A percentile compares a stretch with the other conserved stretches of the same genome.
Evolutionary conservation across 2,113 vertebrate genomes (phyloP).

Genomic region (Australoheros scitulus): DNA sequence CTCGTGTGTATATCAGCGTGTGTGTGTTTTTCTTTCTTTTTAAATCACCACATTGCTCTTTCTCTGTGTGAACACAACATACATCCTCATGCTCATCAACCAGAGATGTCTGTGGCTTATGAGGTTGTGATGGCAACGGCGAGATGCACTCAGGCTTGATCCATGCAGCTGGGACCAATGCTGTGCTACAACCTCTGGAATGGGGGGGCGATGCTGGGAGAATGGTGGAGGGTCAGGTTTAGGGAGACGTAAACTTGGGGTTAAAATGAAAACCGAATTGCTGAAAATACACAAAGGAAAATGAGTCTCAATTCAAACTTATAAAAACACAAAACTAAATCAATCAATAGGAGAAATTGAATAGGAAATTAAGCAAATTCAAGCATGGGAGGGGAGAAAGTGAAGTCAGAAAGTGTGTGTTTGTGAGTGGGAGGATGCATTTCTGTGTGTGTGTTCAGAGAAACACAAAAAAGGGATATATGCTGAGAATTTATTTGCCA

Average conservation of each 20-base stretch:
- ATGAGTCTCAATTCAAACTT: background rate
- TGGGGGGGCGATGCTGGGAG: conserved; percentile 47
- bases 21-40: conserved; percentile 8
- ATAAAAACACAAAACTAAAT: background rate
- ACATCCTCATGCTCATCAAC: conserved; percentile 38
- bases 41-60: conserved; percentile 48
- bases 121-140: conserved; percentile 62
- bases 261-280: conserved; percentile 25
- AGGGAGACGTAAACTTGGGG: background rate
- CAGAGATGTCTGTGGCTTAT: conserved; percentile 51
- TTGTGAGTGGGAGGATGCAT: conserved; percentile 6
- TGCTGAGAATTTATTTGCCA: conserved; percentile 1
- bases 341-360: background rate
- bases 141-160: conserved; percentile 61
- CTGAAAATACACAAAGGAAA: background rate
- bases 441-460: conserved; percentile 4
- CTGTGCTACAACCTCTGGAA: conserved; percentile 33
- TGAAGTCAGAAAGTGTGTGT: background rate
- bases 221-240: conserved; percentile 32
- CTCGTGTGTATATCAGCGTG: background rate
- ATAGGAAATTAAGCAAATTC: background rate
- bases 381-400: background rate
- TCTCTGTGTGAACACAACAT: conserved; percentile 54
- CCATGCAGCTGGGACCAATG: conserved; percentile 64
- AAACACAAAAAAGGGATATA: background rate